phyloP scores from a whole-genome alignment of 2,888 invertebrate genomes.

The Auanema sp. region DNA sequence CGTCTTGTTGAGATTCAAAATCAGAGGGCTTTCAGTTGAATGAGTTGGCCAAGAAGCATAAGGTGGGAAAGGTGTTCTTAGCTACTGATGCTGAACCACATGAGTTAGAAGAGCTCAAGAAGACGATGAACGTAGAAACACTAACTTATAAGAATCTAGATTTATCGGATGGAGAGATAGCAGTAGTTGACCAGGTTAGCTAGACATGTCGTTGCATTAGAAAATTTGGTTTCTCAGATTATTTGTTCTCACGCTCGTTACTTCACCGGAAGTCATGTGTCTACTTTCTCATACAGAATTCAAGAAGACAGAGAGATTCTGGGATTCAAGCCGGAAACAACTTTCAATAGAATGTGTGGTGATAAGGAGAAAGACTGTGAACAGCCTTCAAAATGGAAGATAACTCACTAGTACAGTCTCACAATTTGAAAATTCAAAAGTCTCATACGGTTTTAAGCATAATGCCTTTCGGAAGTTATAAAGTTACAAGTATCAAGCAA shows the following conservation, averaged over 20 bases:
- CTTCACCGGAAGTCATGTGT: conserved; percentile 83
- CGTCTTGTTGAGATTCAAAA: neutral
- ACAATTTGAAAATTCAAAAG: too few species aligned
- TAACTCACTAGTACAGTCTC: conserved; percentile 15
- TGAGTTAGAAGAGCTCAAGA: conserved; percentile 68
- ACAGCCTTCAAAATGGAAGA: conserved; percentile 77
- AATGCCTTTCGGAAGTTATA: too few species aligned
- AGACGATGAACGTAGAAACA: conserved; percentile 63
- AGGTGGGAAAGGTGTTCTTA: conserved; percentile 43
- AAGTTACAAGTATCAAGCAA: too few species aligned
- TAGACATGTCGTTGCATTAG: neutral
- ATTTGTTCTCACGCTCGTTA: conserved; percentile 83
- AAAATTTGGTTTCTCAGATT: conserved; percentile 72
- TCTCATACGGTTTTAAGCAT: too few species aligned
- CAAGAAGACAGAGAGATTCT: conserved; percentile 95
- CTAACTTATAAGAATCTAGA: conserved; percentile 27
- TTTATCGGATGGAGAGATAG: conserved; percentile 52
- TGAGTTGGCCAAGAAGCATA: conserved; percentile 25
- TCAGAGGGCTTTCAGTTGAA: conserved; percentile 25
- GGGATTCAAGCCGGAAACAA: conserved; percentile 79
- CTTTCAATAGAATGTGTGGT: conserved; percentile 83
- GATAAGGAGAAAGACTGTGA: conserved; percentile 70
- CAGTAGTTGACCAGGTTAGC: conserved; percentile 58
- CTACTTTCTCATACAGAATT: conserved; percentile 92
- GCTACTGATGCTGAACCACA: conserved; percentile 52